Evolutionary conservation across 2,113 vertebrate species (phyloP).

Genomic region (Muscicapa adusta): DNA sequence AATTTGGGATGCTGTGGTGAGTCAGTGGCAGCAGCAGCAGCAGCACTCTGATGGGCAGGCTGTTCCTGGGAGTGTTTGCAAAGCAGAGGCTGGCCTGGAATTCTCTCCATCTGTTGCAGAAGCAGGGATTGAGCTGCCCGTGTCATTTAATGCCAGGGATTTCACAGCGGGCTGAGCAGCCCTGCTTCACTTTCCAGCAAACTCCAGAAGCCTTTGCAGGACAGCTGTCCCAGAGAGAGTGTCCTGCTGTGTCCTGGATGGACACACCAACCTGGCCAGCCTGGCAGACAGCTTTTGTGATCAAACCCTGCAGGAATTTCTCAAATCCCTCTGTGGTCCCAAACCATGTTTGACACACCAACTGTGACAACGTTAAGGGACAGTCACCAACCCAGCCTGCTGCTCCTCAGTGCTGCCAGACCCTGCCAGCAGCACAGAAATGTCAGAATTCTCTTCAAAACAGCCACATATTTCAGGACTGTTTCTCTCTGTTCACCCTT

Average conservation of each 20-base stretch:
- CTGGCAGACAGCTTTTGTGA: not conserved
- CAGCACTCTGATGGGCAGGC: not conserved
- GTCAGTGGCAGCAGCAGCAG: not conserved
- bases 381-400: not conserved
- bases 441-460: not conserved
- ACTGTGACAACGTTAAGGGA: not conserved
- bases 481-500: not conserved
- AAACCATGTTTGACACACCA: not conserved
- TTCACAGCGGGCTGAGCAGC: conserved; percentile 51
- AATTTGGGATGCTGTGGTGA: not conserved
- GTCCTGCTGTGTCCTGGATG: not conserved
- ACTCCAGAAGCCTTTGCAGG: not conserved
- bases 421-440: not conserved
- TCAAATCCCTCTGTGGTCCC: not conserved
- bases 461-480: not conserved
- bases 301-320: not conserved
- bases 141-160: not conserved
- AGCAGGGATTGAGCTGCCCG: not conserved
- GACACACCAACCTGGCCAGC: not conserved
- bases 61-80: conserved; percentile 23
- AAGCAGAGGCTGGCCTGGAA: conserved; percentile 42
- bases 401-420: not conserved
- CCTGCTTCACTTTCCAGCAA: conserved; percentile 25
- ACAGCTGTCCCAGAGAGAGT: not conserved
- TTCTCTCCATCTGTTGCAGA: conserved; percentile 37